Evolutionary conservation across 2,113 vertebrate genomes (phyloP).

Genomic region (Dissostichus mawsoni): DNA sequence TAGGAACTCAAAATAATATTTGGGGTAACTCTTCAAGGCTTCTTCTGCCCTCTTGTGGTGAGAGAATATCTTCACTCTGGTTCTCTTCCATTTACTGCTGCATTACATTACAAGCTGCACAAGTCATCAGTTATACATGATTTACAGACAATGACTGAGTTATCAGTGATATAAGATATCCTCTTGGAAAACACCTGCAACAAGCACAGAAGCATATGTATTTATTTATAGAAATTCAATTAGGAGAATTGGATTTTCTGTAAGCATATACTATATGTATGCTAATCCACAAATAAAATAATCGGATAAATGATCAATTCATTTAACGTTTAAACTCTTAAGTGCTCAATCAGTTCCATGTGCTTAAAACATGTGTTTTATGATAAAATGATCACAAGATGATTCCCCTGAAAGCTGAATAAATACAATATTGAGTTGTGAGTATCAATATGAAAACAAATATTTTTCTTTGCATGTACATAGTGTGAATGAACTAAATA

Average conservation of each 20-base stretch:
- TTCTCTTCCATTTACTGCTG: neutral
- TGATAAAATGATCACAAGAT: neutral
- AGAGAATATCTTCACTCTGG: slow-evolving; percentile 11
- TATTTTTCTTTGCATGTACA: too few relatives aligned
- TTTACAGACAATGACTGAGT: neutral
- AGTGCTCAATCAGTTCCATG: neutral
- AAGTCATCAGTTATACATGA: neutral
- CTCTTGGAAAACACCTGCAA: neutral
- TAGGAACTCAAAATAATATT: neutral
- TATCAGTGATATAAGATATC: neutral
- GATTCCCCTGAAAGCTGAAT: neutral
- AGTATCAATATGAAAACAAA: too few relatives aligned
- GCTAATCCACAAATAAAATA: too few relatives aligned
- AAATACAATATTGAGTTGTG: too few relatives aligned
- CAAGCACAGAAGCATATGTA: neutral
- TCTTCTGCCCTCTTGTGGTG: slow-evolving; percentile 79
- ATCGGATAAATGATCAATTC: neutral
- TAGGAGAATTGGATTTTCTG: neutral
- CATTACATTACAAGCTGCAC: neutral
- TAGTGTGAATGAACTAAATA: too few relatives aligned
- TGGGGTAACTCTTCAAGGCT: neutral
- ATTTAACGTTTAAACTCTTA: neutral
- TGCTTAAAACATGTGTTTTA: neutral
- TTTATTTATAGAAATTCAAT: too few relatives aligned
- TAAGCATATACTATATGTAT: too few relatives aligned